Base-by-base conservation (phyloP, 1,140 invertebrate species). In the Leucophenga varia region DNA sequence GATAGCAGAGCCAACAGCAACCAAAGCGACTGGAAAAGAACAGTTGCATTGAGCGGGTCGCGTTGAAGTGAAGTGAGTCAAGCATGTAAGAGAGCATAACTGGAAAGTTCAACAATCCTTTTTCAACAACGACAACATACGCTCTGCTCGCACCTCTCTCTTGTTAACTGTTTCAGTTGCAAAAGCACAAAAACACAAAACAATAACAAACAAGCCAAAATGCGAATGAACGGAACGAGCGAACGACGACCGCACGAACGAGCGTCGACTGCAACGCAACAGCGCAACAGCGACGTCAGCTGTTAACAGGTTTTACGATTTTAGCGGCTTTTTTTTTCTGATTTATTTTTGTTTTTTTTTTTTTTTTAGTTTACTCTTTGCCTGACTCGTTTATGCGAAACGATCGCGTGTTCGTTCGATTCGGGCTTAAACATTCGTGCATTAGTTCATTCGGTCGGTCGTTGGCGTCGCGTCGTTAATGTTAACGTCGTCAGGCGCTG, bases 61-160 rank as follows among this genome's bases (percentile, higher is more conserved):
- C 47, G 20, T 70, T 67, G 65, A 70, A 70, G 61, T 57, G 12
- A 65, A 70, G 65, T 67, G 67, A 70, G 44, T 42, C 42, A 48
- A 54, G 20, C 49, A 56, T 16, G 12, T 9, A n/a, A 16, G 25
- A 49, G 28, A 43, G 10, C 50, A 32, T 12, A 7, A 37, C 67
- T 65, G 67, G 65, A 67, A 63, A 49, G 20, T n/a, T 52, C 50
- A 41, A 21, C 47, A 57, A 49, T 13, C 19, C 35, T 47, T 52
- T 42, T 25, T 55, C 55, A 57, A 55, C 55, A 56, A 56, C 31
- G 36, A 14, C 19, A 37, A 42, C 40, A n/a, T 16, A 43, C 22
- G 22, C 22, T 25, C 22, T 25, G 22, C 22, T 25, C 22, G 22
- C 22, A 6, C 22, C 22, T 25, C 22, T 25, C 22, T 25, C 22